These are phyloP conservation scores for Grapholita molesta DNA, from an alignment of 1,140 invertebrate genomes.

Conservation along the genomic window DNA sequence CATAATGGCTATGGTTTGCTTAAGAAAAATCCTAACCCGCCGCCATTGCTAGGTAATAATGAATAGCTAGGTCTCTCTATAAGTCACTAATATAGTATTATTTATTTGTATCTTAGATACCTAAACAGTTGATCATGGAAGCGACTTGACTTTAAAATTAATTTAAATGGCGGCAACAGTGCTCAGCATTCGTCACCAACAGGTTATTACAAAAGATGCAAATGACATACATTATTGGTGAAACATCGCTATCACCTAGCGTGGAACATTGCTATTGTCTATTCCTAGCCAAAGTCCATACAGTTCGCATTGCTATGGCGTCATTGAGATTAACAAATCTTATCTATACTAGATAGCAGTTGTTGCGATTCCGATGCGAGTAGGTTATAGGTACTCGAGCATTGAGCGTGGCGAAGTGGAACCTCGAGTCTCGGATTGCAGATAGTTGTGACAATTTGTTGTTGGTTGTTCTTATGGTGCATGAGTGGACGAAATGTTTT, in stretches of 20 bases:
- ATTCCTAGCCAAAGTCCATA: conserved; percentile 4
- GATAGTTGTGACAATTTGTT: background rate
- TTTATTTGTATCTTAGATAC: no score
- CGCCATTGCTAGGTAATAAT: no score
- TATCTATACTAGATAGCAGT: conserved; percentile 39
- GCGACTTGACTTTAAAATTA: no score
- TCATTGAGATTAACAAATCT: conserved; percentile 47
- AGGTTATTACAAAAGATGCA: no score
- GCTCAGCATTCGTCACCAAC: no score
- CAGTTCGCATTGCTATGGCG: conserved; percentile 24
- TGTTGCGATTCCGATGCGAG: background rate
- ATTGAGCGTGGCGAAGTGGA: background rate
- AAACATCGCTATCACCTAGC: background rate
- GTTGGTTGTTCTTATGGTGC: background rate
- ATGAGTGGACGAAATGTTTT: background rate
- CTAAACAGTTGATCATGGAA: no score
- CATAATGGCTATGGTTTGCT: no score
- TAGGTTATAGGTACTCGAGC: background rate
- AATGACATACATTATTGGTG: background rate
- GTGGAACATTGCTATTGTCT: background rate
- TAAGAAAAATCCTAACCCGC: no score
- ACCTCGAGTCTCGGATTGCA: background rate
- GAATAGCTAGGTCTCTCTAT: no score
- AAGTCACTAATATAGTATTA: no score
- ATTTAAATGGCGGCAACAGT: no score